Evolutionary conservation across 2,113 vertebrate genomes (phyloP), one percentile per base, ranked within the genome.

Genomic region (Charadrius vociferus): DNA sequence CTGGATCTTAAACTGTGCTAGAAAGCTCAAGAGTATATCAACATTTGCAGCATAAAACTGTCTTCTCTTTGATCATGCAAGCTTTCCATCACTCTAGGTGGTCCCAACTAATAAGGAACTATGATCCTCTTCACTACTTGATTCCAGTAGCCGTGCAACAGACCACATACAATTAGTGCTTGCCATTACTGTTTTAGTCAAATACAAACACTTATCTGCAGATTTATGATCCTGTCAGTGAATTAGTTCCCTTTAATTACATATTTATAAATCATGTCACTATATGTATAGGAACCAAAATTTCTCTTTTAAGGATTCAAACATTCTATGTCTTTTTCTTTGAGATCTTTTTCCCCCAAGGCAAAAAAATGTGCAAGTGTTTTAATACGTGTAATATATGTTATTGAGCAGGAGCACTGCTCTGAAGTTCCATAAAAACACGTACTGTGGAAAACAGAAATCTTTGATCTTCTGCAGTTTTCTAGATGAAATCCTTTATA

Each of bases 41-140:
- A 86, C 66, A 86, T 95, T 95, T 96, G 92, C 84, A 81, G 90
- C 88, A 92, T 71, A 96, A 97, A 92, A 77, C 45, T 72, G 52
- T 88, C 49, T 97, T 80, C 50, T 73, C 97, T 98, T 98, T 98
- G 98, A 98, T 98, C 96, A 73, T 95, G 78, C 67, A 93, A 97
- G 93, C 94, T 96, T 97, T 96, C 94, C 39, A 82, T 82, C 97
- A 84, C 96, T 81, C 91, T 98, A 91, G 97, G 97, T 98, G 98
- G 97, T 96, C 97, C 83, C 96, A 96, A 94, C 96, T 98, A 98
- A 96, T 94, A 97, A 96, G 96, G 65, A 97, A 70, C 95, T 96
- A 65, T 95, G 95, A 96, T 97, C 86, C 70, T 86, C 93, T 95
- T 95, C 90, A 55, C 81, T 61, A 67, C 75, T 96, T 86, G 71